phyloP scores from a whole-genome alignment of 1,140 invertebrate species.

The Kradibia gibbosae region DNA sequence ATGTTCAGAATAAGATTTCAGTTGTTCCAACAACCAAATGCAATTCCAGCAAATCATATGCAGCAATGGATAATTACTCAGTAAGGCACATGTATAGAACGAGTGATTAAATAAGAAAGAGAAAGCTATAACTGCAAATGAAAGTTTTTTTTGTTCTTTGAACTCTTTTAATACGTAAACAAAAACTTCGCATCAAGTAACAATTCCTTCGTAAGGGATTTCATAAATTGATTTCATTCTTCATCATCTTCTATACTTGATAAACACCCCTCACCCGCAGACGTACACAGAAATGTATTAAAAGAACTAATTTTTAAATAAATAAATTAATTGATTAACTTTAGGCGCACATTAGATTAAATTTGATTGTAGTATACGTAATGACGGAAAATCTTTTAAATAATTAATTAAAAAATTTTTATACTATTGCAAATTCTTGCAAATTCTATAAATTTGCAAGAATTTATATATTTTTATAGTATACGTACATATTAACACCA shows the following conservation, averaged over 20 bases:
- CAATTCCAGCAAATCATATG: conserved; percentile 46
- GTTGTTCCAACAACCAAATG: conserved; percentile 32
- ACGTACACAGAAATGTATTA: too few species aligned
- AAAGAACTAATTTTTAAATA: too few species aligned
- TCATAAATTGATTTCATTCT: conserved; percentile 46
- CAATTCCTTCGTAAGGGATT: conserved; percentile 24
- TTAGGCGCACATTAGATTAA: too few species aligned
- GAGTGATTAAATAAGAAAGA: conserved; percentile 19
- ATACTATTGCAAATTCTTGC: too few species aligned
- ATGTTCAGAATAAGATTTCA: conserved; percentile 54
- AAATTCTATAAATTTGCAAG: too few species aligned
- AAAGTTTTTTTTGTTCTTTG: conserved; percentile 56
- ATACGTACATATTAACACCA: too few species aligned
- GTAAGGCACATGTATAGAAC: neutral
- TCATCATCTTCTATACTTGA: conserved; percentile 19
- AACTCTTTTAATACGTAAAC: conserved; percentile 20
- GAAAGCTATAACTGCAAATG: conserved; percentile 56
- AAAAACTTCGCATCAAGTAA: neutral
- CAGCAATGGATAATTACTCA: conserved; percentile 42
- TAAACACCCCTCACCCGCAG: too few species aligned
- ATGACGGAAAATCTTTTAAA: too few species aligned
- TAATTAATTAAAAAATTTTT: too few species aligned
- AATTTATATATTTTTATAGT: too few species aligned
- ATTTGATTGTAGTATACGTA: too few species aligned
- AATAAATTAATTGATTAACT: too few species aligned